phyloP scores from a whole-genome alignment of 2,797 vertebrate genomes.

The Halcyon badia region DNA sequence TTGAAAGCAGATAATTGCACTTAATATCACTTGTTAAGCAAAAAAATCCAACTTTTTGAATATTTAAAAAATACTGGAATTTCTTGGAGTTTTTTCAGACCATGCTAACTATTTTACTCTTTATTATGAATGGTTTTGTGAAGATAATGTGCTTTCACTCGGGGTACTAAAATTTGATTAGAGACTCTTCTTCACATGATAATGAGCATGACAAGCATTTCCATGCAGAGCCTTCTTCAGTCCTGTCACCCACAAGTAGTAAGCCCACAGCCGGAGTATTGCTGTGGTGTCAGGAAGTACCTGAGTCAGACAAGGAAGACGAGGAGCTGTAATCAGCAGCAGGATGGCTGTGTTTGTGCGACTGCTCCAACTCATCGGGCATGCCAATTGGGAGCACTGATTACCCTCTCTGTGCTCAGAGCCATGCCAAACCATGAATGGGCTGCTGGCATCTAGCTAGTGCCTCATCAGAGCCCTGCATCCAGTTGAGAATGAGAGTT shows the following conservation, averaged over 20 bases:
- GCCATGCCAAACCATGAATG: accelerated
- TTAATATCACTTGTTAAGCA: not conserved
- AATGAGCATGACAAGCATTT: not conserved
- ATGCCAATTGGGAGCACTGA: not conserved
- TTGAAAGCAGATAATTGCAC: not conserved
- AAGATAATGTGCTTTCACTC: not conserved
- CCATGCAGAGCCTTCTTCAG: not conserved
- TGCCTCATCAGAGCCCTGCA: accelerated
- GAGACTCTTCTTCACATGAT: not conserved
- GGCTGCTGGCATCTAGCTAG: not conserved
- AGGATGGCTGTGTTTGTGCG: accelerated
- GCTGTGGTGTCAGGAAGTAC: not conserved
- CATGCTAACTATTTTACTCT: not conserved
- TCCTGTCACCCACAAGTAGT: not conserved
- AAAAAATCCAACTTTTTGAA: not conserved
- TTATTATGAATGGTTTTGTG: not conserved
- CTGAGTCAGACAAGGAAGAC: not conserved
- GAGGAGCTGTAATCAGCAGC: not conserved
- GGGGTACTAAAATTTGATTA: not conserved
- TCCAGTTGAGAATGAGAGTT: accelerated
- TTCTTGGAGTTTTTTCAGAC: not conserved
- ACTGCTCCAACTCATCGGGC: not conserved
- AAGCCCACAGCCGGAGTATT: not conserved
- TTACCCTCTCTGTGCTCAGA: not conserved
- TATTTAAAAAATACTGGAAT: not conserved